Conservation (phyloP, 2,113 vertebrate species). For the Crotalus helleri region DNA sequence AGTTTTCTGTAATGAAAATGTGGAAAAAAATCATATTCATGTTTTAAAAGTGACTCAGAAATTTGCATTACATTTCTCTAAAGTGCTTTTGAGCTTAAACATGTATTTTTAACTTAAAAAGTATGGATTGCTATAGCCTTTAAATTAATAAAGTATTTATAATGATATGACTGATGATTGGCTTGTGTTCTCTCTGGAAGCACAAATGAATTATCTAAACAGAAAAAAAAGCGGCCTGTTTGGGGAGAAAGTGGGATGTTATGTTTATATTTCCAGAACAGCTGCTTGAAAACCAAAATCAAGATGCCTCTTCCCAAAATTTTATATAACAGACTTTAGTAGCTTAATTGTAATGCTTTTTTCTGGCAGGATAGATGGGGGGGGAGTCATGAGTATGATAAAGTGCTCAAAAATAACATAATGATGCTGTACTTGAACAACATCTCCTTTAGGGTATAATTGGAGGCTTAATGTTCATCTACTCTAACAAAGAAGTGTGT, state of each 20-base stretch:
- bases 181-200: conserved; percentile 39
- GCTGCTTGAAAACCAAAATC: conserved; percentile 47
- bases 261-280: conserved; percentile 50
- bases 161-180: conserved; percentile 28
- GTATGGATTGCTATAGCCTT: conserved; percentile 47
- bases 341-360: conserved; percentile 23
- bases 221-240: conserved; percentile 32
- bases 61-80: conserved; percentile 26
- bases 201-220: conserved; percentile 44
- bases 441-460: not conserved
- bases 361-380: not conserved
- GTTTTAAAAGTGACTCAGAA: not conserved
- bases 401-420: conserved; percentile 27
- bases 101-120: conserved; percentile 54
- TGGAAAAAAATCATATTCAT: conserved; percentile 3
- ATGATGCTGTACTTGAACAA: not conserved
- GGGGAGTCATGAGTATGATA: not conserved
- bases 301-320: conserved; percentile 28
- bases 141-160: conserved; percentile 53
- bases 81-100: conserved; percentile 5
- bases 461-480: conserved; percentile 6
- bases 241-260: not conserved
- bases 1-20: conserved; percentile 34
- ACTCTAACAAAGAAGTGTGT: not conserved
- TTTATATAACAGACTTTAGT: conserved; percentile 24